These are phyloP conservation scores for Labeo calbasu DNA, from an alignment of 2,797 vertebrate species.

Conservation along the genomic window DNA sequence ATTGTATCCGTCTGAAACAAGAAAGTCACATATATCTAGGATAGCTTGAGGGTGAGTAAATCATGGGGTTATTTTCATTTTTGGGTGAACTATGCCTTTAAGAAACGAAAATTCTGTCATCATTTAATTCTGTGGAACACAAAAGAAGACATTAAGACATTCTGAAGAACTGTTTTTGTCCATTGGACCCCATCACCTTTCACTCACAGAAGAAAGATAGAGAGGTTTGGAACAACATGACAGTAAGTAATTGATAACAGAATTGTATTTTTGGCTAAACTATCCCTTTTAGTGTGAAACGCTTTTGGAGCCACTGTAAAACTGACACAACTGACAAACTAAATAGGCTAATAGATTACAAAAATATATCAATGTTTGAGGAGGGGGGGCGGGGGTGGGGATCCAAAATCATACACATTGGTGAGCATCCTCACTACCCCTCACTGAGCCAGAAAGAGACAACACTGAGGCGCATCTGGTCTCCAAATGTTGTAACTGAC, in stretches of 20 bases:
- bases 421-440: slow-evolving; percentile 56
- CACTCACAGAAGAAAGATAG: not conserved
- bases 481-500: slow-evolving; percentile 79
- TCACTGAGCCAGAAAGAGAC: slow-evolving; percentile 66
- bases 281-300: not conserved
- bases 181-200: not conserved
- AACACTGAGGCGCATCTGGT: slow-evolving; percentile 79
- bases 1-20: too few relatives aligned
- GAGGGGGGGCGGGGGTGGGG: too few relatives aligned
- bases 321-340: not conserved
- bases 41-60: too few relatives aligned
- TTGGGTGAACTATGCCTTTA: too few relatives aligned
- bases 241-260: not conserved
- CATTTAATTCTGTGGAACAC: too few relatives aligned
- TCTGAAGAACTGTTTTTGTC: not conserved
- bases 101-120: not conserved
- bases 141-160: not conserved
- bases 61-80: too few relatives aligned
- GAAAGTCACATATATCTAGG: too few relatives aligned
- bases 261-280: not conserved
- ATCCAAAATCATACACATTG: not conserved
- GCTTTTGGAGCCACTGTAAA: not conserved
- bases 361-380: too few relatives aligned
- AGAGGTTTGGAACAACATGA: not conserved
- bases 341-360: not conserved